phyloP scores from a whole-genome alignment of 2,888 invertebrate species.

The Mythimna impura region DNA sequence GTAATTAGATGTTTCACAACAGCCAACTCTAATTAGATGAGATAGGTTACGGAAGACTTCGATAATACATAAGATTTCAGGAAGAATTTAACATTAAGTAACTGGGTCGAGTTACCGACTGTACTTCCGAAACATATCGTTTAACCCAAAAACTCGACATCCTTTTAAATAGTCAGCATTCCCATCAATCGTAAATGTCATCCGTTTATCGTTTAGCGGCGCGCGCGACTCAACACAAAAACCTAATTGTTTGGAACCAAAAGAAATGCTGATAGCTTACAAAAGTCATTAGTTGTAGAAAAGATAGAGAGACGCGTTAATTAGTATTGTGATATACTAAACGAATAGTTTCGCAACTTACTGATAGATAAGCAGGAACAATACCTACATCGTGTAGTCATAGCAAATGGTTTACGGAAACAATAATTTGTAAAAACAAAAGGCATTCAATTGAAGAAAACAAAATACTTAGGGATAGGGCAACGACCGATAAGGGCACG shows the following conservation, averaged over 20 bases:
- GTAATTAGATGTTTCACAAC: no score
- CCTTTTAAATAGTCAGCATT: slow-evolving; percentile 48
- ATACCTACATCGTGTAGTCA: neutral
- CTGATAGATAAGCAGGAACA: slow-evolving; percentile 10
- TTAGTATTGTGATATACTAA: slow-evolving; percentile 46
- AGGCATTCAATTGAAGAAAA: neutral
- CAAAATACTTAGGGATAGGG: no score
- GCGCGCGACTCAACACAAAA: slow-evolving; percentile 41
- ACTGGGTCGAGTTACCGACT: slow-evolving; percentile 5
- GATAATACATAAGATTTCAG: neutral
- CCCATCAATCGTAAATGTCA: slow-evolving; percentile 55
- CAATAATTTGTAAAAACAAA: neutral
- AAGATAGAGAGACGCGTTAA: slow-evolving; percentile 47
- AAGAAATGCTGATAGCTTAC: slow-evolving; percentile 53
- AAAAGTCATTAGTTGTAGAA: slow-evolving; percentile 49
- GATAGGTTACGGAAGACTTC: no score
- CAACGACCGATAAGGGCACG: no score
- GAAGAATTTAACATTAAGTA: neutral
- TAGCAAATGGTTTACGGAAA: neutral
- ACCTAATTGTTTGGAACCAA: slow-evolving; percentile 60
- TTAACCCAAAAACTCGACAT: slow-evolving; percentile 29
- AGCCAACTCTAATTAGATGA: no score
- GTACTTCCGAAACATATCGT: slow-evolving; percentile 10
- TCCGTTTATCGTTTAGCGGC: slow-evolving; percentile 52
- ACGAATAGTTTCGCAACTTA: slow-evolving; percentile 52